These are phyloP conservation scores for Caenorhabditis angaria DNA, from an alignment of 2,888 invertebrate species.

Conservation along the genomic window DNA sequence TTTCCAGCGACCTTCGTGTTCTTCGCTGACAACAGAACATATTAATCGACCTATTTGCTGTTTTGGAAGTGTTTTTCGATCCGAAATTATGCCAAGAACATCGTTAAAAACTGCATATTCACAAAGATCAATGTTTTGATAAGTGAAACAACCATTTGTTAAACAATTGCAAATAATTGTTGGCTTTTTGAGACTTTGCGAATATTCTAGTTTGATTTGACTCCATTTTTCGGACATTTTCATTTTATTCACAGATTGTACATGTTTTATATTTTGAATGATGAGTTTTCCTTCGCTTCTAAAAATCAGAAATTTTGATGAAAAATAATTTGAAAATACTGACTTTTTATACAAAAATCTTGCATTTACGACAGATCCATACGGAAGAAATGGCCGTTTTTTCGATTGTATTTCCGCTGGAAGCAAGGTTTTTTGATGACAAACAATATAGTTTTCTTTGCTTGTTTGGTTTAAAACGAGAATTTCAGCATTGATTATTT, in stretches of 20 bases:
- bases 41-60: conserved; percentile 21
- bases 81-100: conserved; percentile 22
- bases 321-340: no score
- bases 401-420: neutral
- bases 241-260: neutral
- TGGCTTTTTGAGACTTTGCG: no score
- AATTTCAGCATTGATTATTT: neutral
- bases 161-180: conserved; percentile 32
- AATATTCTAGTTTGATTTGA: neutral
- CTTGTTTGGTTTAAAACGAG: neutral
- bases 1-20: conserved; percentile 15
- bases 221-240: neutral
- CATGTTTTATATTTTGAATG: neutral
- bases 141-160: conserved; percentile 35
- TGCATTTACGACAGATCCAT: neutral
- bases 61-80: conserved; percentile 16
- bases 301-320: no score
- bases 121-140: conserved; percentile 17
- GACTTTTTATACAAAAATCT: neutral
- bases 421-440: neutral
- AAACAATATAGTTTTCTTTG: conserved; percentile 5
- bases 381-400: neutral
- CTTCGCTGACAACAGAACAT: conserved; percentile 16
- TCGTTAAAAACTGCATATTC: conserved; percentile 30
- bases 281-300: neutral